Base-by-base conservation (phyloP, 2,888 invertebrate genomes). In the Polydrusus tereticollis region DNA sequence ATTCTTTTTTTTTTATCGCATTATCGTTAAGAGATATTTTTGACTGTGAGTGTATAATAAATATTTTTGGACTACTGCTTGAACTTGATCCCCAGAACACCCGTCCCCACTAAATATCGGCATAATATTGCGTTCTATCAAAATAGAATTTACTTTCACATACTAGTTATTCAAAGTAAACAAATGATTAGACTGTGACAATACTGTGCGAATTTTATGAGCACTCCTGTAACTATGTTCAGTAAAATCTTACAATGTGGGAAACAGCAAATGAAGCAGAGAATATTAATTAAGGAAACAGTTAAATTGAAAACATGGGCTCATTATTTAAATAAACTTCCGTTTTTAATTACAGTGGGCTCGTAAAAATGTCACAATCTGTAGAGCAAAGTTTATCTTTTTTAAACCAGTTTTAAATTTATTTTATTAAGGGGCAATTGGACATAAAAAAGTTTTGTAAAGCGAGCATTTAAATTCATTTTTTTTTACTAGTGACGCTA, bases 191-290 rank as follows among this genome's bases (percentile, higher is more conserved):
- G n/a, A n/a, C n/a, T n/a, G n/a, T n/a, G n/a, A n/a, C n/a, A n/a
- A n/a, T n/a, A n/a, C n/a, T n/a, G n/a, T n/a, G n/a, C n/a, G n/a
- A n/a, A n/a, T n/a, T n/a, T n/a, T n/a, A 29, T 5, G 29, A 29
- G 29, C 29, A 29, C 29, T 4, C 7, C 29, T 5, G 7, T 7
- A 26, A n/a, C 14, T 20, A 55, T 26, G 12, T 47, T 21, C 3
- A 29, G 10, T 55, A 29, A 10, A 55, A 29, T 3, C 10, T 18
- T 33, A 29, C 29, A 55, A 26, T 55, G 52, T 26, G 14, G 52
- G 26, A 52, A 52, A 29, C 14, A 52, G 14, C 52, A 26, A 52
- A 52, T 52, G 52, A 52, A 26, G 52, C 52, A 52, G 3, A 26
- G 26, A 52, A 52, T 26, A 52, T n/a, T 52, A 26, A 26, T 52